A percentile compares a stretch with the other conserved stretches of the same genome.
Conservation (phyloP, 2,113 vertebrate species). For the Macrotis lagotis region DNA sequence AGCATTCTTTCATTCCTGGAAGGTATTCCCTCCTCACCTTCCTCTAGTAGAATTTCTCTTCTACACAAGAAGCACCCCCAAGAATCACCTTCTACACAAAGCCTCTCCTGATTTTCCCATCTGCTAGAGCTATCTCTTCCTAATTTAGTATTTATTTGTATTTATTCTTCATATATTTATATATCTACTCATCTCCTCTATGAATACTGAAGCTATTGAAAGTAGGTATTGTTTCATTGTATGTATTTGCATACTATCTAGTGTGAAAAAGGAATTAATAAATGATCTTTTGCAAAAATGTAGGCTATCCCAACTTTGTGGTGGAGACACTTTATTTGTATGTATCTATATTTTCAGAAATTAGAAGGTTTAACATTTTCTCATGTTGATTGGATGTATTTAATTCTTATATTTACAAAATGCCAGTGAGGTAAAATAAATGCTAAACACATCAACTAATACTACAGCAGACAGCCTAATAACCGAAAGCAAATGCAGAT, state of each 20-base stretch:
- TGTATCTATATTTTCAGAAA: neutral
- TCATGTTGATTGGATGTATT: neutral
- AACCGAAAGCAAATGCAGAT: neutral
- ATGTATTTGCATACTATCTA: too few species aligned
- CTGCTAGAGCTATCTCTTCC: neutral
- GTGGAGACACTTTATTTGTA: neutral
- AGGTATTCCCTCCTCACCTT: neutral
- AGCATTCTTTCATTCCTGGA: neutral
- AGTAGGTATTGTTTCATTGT: neutral
- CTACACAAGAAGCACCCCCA: neutral
- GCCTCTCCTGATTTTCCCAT: neutral
- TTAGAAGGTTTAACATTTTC: neutral
- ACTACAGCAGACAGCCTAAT: neutral
- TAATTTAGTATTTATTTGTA: neutral
- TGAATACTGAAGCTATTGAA: neutral
- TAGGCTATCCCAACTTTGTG: neutral
- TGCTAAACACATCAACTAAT: neutral
- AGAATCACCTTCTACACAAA: neutral
- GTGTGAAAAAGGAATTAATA: too few species aligned
- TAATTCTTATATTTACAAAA: neutral
- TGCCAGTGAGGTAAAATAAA: neutral
- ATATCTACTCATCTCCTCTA: neutral
- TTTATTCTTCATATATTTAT: neutral
- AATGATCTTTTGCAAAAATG: neutral
- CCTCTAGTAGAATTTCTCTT: neutral